phyloP scores from a whole-genome alignment of 2,113 vertebrate genomes.

The Setophaga coronata region DNA sequence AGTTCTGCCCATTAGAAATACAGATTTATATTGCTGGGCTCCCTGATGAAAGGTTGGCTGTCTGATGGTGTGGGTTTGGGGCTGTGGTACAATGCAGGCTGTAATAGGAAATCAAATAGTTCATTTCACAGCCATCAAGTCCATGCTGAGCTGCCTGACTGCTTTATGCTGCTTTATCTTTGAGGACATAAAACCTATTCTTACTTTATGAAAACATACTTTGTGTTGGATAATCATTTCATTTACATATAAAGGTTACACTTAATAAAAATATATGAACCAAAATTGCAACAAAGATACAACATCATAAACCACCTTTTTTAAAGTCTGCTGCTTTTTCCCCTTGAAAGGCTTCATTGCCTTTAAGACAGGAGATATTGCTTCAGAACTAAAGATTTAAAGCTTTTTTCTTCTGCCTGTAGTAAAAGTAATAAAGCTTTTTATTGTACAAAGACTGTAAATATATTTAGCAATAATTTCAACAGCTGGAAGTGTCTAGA shows the following conservation, averaged over 20 bases:
- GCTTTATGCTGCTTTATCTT: slow-evolving; percentile 65
- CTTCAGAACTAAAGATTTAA: slow-evolving; percentile 76
- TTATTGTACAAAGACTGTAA: slow-evolving; percentile 73
- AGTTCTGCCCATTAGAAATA: slow-evolving; percentile 26
- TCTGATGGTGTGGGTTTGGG: neutral
- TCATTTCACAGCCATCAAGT: slow-evolving; percentile 73
- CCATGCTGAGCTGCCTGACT: slow-evolving; percentile 52
- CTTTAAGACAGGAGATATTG: slow-evolving; percentile 71
- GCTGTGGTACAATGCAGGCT: slow-evolving; percentile 24
- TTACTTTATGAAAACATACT: slow-evolving; percentile 72
- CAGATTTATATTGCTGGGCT: neutral
- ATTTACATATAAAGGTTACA: slow-evolving; percentile 73
- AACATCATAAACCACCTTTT: slow-evolving; percentile 64
- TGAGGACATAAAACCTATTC: slow-evolving; percentile 66
- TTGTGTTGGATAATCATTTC: slow-evolving; percentile 71
- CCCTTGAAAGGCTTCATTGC: slow-evolving; percentile 68
- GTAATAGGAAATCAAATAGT: slow-evolving; percentile 71
- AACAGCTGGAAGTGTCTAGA: slow-evolving; percentile 63
- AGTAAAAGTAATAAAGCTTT: slow-evolving; percentile 76
- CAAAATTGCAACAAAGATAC: slow-evolving; percentile 65
- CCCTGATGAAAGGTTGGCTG: slow-evolving; percentile 39
- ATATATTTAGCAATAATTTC: slow-evolving; percentile 75
- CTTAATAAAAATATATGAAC: slow-evolving; percentile 77
- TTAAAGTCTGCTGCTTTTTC: slow-evolving; percentile 25
- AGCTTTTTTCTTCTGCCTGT: slow-evolving; percentile 65